Evolutionary conservation across 1,140 invertebrate genomes (phyloP), one percentile per base, ranked within the genome.

Genomic region (Drosophila lowei): DNA sequence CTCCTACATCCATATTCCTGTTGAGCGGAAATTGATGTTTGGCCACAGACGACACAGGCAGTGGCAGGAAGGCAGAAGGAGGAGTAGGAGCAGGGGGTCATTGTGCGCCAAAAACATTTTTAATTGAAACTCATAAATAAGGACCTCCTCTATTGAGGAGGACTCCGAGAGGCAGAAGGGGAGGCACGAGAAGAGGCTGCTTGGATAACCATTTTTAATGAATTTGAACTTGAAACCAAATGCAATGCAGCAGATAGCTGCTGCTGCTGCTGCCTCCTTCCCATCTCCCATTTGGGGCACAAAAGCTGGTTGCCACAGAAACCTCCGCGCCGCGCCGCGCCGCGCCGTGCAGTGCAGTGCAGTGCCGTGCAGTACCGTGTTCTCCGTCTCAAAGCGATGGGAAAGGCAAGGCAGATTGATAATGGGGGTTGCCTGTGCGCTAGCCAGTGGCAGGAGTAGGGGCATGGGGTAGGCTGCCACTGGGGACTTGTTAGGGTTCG

Each of bases 71-170:
- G 3, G 8, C 30, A 9, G 30, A 34, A 11, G 30, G 30, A 11
- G 30, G 23, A n/a, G 21, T 18, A 28, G 54, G n/a, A 43, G 57
- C 55, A 53, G 15, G 23, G 2, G n/a, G 11, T 5, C 52, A 55
- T 74, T 74, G 72, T 74, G 63, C 48, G 2, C 9, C 41, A 77
- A 74, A 53, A 75, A 73, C 72, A 83, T 83, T 88, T 88, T 88
- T 79, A 88, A 88, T 88, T 88, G 84, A 88, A 88, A 88, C 66
- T 83, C 83, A 88, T 88, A 88, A 88, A 88, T 88, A 76, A 79
- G 66, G 57, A 62, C 54, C 57, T 50, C 58, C 44, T 55, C 13
- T n/a, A 9, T 56, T 56, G 38, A 9, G 18, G 18, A 41, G 38
- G 53, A 15, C 7, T 41, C 7, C 9, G 11, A 46, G 47, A 5